phyloP scores from a whole-genome alignment of 2,888 invertebrate species.

The Tholera decimalis region DNA sequence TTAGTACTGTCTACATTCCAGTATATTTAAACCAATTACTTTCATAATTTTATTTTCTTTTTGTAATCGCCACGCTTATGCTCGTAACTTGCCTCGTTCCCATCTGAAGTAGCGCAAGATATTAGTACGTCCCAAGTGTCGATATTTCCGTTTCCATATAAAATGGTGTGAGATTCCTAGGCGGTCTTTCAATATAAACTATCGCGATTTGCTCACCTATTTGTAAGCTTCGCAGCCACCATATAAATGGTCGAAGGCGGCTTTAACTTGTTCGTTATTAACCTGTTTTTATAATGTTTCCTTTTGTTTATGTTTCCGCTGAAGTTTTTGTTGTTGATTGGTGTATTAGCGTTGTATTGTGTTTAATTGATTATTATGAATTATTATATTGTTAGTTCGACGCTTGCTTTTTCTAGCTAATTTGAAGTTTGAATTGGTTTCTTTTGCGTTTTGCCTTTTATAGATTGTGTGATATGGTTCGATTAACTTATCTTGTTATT shows the following conservation, averaged over 20 bases:
- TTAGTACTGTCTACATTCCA: too few species aligned
- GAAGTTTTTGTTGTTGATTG: slow-evolving; percentile 60
- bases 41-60: not conserved
- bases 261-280: slow-evolving; percentile 61
- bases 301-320: slow-evolving; percentile 60
- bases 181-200: slow-evolving; percentile 65
- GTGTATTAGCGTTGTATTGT: slow-evolving; percentile 58
- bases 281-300: slow-evolving; percentile 55
- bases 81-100: slow-evolving; percentile 61
- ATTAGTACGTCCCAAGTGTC: slow-evolving; percentile 80
- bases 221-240: slow-evolving; percentile 69
- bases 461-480: slow-evolving; percentile 8
- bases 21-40: too few species aligned
- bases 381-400: slow-evolving; percentile 57
- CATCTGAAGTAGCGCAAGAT: slow-evolving; percentile 75
- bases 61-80: slow-evolving; percentile 11
- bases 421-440: slow-evolving; percentile 27
- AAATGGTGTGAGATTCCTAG: slow-evolving; percentile 76
- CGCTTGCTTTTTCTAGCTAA: slow-evolving; percentile 32
- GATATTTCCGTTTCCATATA: slow-evolving; percentile 80
- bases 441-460: slow-evolving; percentile 19
- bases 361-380: slow-evolving; percentile 62
- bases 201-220: slow-evolving; percentile 71
- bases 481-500: slow-evolving; percentile 4
- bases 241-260: slow-evolving; percentile 62